A percentile compares a stretch with the other conserved stretches of the same genome.
Conservation (phyloP, 2,113 vertebrate genomes). For the Larimichthys polyactis region DNA sequence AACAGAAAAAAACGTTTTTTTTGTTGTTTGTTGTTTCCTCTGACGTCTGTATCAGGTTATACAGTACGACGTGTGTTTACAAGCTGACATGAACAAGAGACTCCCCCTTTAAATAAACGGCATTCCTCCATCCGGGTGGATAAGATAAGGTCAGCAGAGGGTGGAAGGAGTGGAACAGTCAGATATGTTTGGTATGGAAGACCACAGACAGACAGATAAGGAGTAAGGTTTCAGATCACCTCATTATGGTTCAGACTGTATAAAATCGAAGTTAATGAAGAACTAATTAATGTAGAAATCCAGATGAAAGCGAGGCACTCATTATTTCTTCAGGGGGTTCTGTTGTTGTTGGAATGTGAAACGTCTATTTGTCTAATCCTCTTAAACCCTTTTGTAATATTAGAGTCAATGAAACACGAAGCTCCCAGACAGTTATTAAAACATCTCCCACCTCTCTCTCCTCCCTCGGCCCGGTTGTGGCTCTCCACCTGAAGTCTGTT, state of each 20-base stretch:
- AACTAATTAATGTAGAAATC: conserved; percentile 30
- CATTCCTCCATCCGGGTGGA: conserved; percentile 57
- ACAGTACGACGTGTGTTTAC: conserved; percentile 7
- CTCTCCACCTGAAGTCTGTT: conserved; percentile 77
- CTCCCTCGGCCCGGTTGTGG: conserved; percentile 76
- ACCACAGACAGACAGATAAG: conserved; percentile 31
- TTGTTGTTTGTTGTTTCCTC: background rate
- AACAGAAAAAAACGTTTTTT: too few species aligned
- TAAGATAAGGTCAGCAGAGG: conserved; percentile 51
- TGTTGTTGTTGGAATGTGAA: conserved; percentile 44
- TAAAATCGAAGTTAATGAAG: conserved; percentile 17
- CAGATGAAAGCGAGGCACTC: background rate
- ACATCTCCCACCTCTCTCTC: conserved; percentile 86
- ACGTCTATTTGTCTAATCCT: conserved; percentile 55
- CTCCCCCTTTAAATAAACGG: conserved; percentile 18
- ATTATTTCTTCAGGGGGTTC: conserved; percentile 5
- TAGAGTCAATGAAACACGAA: conserved; percentile 13
- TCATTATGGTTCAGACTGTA: conserved; percentile 15
- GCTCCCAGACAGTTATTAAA: conserved; percentile 29
- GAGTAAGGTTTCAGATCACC: conserved; percentile 7
- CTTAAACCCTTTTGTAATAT: conserved; percentile 35
- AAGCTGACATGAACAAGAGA: background rate
- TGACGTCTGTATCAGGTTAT: background rate
- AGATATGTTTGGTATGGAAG: conserved; percentile 55
- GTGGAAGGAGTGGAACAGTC: conserved; percentile 34